A percentile compares a stretch with the other conserved stretches of the same genome.
Conservation (phyloP, 2,888 invertebrate species). For the Torymus texanus region DNA sequence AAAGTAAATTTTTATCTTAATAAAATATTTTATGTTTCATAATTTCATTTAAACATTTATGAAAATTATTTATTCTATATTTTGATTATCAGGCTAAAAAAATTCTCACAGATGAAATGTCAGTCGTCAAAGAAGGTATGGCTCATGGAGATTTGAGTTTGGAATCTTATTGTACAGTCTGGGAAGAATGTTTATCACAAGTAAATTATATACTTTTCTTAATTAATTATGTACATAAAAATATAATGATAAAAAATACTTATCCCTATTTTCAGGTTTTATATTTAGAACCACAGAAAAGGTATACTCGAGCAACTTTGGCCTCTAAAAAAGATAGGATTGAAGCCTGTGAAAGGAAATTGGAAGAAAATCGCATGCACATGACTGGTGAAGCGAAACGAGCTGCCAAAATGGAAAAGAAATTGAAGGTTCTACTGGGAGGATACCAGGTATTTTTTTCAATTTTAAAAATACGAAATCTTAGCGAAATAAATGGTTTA, state of each 20-base stretch:
- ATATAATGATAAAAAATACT: background rate
- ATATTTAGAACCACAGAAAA: slow-evolving; percentile 92
- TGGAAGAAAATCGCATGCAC: slow-evolving; percentile 95
- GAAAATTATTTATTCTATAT: background rate
- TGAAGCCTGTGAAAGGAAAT: slow-evolving; percentile 92
- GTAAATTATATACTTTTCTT: slow-evolving; percentile 74
- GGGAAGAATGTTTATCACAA: slow-evolving; percentile 97
- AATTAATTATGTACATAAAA: background rate
- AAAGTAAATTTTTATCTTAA: slow-evolving; percentile 66
- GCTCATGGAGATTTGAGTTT: slow-evolving; percentile 94
- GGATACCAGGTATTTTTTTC: slow-evolving; percentile 83
- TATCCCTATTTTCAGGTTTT: slow-evolving; percentile 78
- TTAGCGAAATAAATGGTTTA: background rate
- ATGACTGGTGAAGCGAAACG: slow-evolving; percentile 98
- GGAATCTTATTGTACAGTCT: slow-evolving; percentile 95
- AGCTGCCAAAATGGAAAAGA: slow-evolving; percentile 98
- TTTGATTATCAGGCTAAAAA: slow-evolving; percentile 77
- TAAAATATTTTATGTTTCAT: slow-evolving; percentile 19
- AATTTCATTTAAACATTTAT: background rate
- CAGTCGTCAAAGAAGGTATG: slow-evolving; percentile 93
- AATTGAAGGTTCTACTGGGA: slow-evolving; percentile 94
- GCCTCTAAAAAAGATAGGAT: slow-evolving; percentile 97
- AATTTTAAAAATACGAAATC: background rate
- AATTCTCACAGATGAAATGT: slow-evolving; percentile 89
- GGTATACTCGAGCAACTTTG: slow-evolving; percentile 95